Evolutionary conservation across 1,140 invertebrate genomes (phyloP).

Genomic region (Rhopalosiphum maidis): DNA sequence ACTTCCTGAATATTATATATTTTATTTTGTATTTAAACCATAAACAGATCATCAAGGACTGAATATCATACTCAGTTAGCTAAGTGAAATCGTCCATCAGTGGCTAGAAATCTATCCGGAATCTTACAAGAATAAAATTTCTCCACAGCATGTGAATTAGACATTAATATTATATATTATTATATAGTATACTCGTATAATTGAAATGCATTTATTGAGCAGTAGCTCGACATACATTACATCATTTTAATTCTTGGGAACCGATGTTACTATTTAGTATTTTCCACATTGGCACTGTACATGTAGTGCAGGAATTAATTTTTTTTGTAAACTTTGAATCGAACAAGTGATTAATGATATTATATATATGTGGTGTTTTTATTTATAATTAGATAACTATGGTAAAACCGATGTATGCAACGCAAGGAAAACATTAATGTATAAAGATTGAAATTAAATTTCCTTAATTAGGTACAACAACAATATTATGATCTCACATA

Average conservation of each 20-base stretch:
- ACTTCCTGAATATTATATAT: neutral
- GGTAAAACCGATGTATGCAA: neutral
- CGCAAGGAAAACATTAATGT: neutral
- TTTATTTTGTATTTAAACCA: neutral
- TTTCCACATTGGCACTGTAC: neutral
- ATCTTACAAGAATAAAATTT: conserved; percentile 40
- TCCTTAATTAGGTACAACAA: neutral
- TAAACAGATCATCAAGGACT: conserved; percentile 3
- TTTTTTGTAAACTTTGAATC: neutral
- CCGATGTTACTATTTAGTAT: neutral
- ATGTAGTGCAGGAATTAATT: neutral
- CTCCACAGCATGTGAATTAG: conserved; percentile 19
- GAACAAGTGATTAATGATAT: neutral
- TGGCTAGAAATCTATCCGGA: conserved; percentile 4
- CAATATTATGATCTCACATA: neutral
- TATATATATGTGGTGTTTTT: neutral
- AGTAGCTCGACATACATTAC: neutral
- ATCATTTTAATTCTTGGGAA: neutral
- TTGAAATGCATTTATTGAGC: neutral
- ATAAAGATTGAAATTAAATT: neutral
- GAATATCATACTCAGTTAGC: neutral
- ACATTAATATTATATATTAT: neutral
- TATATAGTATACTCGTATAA: neutral
- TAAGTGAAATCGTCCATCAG: conserved; percentile 32
- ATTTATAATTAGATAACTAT: neutral